Evolutionary conservation across 2,888 invertebrate genomes (phyloP).

Genomic region (Myopa tessellatipennis): DNA sequence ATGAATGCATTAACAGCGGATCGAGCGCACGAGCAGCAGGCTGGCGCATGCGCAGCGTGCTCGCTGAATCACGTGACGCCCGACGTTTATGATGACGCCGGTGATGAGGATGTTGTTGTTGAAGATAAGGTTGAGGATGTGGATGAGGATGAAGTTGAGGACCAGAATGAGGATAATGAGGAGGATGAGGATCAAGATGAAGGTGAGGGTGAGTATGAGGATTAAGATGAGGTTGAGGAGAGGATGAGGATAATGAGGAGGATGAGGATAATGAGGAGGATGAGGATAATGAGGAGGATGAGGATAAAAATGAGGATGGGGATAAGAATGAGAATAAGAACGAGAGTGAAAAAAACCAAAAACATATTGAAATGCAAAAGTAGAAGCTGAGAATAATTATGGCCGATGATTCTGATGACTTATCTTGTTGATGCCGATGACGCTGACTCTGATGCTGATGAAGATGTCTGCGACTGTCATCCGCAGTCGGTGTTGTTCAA

Average conservation of each 20-base stretch:
- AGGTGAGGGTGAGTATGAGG: too few relatives aligned
- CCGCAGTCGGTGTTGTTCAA: background rate
- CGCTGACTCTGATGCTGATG: background rate
- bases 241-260: background rate
- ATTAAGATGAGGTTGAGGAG: background rate
- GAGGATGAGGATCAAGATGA: too few relatives aligned
- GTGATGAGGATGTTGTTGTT: background rate
- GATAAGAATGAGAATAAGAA: too few relatives aligned
- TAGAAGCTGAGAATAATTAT: background rate
- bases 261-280: too few relatives aligned
- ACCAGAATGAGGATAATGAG: background rate
- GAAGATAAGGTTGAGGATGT: background rate
- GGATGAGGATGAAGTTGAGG: too few relatives aligned
- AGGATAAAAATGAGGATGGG: background rate
- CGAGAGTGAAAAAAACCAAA: background rate
- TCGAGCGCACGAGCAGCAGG: constrained; percentile 21
- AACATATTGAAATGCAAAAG: background rate
- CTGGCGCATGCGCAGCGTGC: constrained; percentile 22
- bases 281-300: background rate
- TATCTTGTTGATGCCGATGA: too few relatives aligned
- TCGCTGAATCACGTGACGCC: constrained; percentile 1
- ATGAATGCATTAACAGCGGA: background rate
- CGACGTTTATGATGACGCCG: background rate
- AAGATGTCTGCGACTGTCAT: background rate
- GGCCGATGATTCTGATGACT: background rate